Conservation (phyloP, 2,797 vertebrate species). For the Acomys russatus region DNA sequence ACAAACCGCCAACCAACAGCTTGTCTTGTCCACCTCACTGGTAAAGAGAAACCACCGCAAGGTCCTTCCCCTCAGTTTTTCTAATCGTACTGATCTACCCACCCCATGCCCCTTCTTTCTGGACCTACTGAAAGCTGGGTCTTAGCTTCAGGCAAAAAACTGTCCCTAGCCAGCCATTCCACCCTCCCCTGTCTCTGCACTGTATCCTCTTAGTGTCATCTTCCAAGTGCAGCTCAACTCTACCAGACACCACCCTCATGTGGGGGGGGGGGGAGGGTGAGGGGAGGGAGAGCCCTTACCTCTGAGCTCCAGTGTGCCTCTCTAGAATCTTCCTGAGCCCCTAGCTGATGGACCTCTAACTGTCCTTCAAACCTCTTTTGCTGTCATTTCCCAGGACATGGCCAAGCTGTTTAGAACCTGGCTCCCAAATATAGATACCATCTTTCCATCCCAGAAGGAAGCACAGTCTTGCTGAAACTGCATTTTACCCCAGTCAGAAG, state of each 20-base stretch:
- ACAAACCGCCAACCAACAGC: background rate
- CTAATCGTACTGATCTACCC: background rate
- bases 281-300: background rate
- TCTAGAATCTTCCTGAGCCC: background rate
- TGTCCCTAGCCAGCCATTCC: background rate
- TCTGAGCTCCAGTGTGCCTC: background rate
- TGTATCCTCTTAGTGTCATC: background rate
- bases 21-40: background rate
- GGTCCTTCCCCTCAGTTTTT: too few species aligned
- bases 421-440: rapidly evolving
- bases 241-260: rapidly evolving
- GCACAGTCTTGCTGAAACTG: rapidly evolving
- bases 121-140: background rate
- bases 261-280: background rate
- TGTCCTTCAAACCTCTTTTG: background rate
- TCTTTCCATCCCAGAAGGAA: background rate
- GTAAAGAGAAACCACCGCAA: background rate
- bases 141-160: background rate
- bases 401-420: background rate
- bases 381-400: too few species aligned
- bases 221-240: background rate
- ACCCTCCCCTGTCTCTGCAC: background rate
- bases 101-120: too few species aligned
- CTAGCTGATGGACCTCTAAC: background rate
- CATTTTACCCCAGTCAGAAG: background rate